Evolutionary conservation across 2,888 invertebrate species (phyloP).

Genomic region (Netelia melanura): DNA sequence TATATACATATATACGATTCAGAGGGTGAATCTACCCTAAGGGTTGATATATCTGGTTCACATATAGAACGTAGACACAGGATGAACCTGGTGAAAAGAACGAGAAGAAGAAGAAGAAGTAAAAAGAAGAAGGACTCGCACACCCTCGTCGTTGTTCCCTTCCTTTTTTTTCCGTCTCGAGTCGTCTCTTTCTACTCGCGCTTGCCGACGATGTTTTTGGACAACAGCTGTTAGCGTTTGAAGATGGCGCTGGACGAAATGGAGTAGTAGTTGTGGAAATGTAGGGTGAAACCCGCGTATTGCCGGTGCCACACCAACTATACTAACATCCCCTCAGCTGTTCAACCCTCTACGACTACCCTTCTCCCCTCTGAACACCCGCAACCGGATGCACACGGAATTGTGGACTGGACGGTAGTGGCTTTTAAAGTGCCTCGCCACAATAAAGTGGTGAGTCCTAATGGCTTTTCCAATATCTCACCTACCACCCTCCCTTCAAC

Average conservation of each 20-base stretch:
- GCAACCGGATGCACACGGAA: slow-evolving; percentile 62
- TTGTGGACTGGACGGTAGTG: slow-evolving; percentile 68
- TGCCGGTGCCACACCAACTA: slow-evolving; percentile 51
- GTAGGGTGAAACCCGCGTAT: slow-evolving; percentile 39
- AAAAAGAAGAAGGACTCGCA: slow-evolving; percentile 30
- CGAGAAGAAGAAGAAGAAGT: slow-evolving; percentile 19
- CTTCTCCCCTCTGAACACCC: slow-evolving; percentile 9
- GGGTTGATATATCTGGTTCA: background rate
- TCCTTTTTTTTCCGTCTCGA: slow-evolving; percentile 22
- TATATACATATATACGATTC: background rate
- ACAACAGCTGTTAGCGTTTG: slow-evolving; percentile 70
- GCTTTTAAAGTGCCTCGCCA: slow-evolving; percentile 74
- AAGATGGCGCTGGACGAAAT: slow-evolving; percentile 48
- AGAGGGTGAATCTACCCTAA: too few species aligned
- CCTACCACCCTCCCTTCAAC: slow-evolving; percentile 33
- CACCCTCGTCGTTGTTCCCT: slow-evolving; percentile 9
- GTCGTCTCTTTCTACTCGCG: slow-evolving; percentile 35
- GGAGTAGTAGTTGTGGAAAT: slow-evolving; percentile 42
- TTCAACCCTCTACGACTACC: background rate
- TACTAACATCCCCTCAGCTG: slow-evolving; percentile 40
- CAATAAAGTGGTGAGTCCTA: slow-evolving; percentile 76
- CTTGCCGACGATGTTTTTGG: slow-evolving; percentile 53
- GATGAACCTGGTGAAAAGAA: slow-evolving; percentile 51
- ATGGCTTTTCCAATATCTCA: slow-evolving; percentile 78
- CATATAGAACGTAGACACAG: slow-evolving; percentile 21